Base-by-base conservation (phyloP, 2,888 invertebrate species). In the Limenitis arthemis region DNA sequence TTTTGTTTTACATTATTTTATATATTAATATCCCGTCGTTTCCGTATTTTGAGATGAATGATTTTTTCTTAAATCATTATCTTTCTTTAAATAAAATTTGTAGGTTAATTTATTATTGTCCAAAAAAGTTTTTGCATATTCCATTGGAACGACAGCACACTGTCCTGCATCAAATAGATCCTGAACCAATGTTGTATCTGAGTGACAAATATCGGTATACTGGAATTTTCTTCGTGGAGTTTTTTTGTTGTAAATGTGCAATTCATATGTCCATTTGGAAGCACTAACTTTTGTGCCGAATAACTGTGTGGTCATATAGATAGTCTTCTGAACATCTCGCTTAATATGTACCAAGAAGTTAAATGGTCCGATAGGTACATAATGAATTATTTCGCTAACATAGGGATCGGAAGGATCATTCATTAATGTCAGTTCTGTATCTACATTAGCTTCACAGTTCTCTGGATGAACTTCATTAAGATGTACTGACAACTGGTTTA, bases 161-260 rank as follows among this genome's bases (percentile, higher is more conserved):
- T 66, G 61, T 1, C 62, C 53, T 3, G 62, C 59, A 0, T 54
- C 55, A 44, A 73, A 64, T 20, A 79, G 64, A 0, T 72, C 69
- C 0, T 60, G 49, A 2, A 75, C 11, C 0, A 68, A 48, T 1
- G 61, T 69, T 3, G 9, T 54, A 7, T 60, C 50, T 0, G 78
- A 67, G 2, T 56, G 55, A 48, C 83, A 82, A 9, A 54, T 55
- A 36, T 77, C 77, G 0, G 47, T 44, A 43, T 64, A 77, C 0
- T 58, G 56, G 41, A 62, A 78, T 49, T 79, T 81, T 34, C 77
- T 72, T 1, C 72, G 67, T 0, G 72, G 72, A 31, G 75, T 62
- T 0, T 59, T 62, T 61, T 84, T 83, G 41, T 81, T 75, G 54
- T 73, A 85, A 1, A 84, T 52, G 6, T 82, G 76, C 1, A 84